Evolutionary conservation across 2,888 invertebrate species (phyloP).

Genomic region (Agrenia bidenticulata): DNA sequence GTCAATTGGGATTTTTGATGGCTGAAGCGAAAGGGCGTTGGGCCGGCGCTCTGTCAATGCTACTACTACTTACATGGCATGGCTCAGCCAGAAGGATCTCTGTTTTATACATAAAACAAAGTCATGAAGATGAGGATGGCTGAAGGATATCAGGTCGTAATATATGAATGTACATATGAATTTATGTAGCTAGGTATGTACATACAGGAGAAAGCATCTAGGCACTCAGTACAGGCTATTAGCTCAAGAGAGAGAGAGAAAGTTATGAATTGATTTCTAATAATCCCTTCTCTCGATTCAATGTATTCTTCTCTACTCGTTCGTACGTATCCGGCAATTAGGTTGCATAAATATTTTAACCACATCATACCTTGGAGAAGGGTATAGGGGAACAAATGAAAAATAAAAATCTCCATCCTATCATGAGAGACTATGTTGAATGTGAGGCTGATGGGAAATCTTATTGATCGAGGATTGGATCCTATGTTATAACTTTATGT

Average conservation of each 20-base stretch:
- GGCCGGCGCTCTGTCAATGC: slow-evolving; percentile 18
- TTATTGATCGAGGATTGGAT: slow-evolving; percentile 25
- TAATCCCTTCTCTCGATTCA: slow-evolving; percentile 2
- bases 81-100: not conserved
- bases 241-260: slow-evolving; percentile 18
- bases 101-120: slow-evolving; percentile 18
- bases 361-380: not conserved
- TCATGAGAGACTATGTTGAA: not conserved
- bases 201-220: not conserved
- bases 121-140: slow-evolving; percentile 11
- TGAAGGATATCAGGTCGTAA: too few species aligned
- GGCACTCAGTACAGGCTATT: not conserved
- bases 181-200: too few species aligned
- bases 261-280: slow-evolving; percentile 25
- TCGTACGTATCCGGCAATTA: slow-evolving; percentile 13
- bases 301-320: not conserved
- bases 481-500: slow-evolving; percentile 21
- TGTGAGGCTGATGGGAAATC: slow-evolving; percentile 21
- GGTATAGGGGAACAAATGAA: not conserved
- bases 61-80: not conserved
- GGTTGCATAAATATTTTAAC: slow-evolving; percentile 22
- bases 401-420: slow-evolving; percentile 8
- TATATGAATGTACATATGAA: too few species aligned
- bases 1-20: slow-evolving; percentile 39
- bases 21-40: slow-evolving; percentile 24